A percentile compares a stretch with the other conserved stretches of the same genome.
These are phyloP conservation scores for Vanessa atalanta DNA, from an alignment of 1,140 invertebrate species.

Conservation along the genomic window DNA sequence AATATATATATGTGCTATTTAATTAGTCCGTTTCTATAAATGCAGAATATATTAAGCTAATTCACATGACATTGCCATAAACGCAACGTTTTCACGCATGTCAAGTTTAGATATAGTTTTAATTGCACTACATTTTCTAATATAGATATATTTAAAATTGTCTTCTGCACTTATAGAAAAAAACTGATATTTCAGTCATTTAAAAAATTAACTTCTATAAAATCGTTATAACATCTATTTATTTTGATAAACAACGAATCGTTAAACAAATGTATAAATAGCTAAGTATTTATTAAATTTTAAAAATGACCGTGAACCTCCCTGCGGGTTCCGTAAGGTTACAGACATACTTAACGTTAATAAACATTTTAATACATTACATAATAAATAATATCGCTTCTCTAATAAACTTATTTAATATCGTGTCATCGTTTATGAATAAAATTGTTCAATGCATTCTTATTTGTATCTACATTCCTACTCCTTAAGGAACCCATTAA, in stretches of 20 bases:
- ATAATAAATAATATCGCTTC: background rate
- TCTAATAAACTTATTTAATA: slow-evolving; percentile 27
- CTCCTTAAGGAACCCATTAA: slow-evolving; percentile 32
- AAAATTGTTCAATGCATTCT: background rate
- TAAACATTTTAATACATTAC: background rate
- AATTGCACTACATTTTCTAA: background rate
- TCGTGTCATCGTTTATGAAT: slow-evolving; percentile 32
- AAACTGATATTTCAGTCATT: background rate
- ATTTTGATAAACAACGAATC: background rate
- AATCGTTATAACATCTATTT: background rate
- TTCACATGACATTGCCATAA: background rate
- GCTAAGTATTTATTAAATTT: slow-evolving; percentile 1
- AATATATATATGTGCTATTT: background rate
- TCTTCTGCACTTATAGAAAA: slow-evolving; percentile 1
- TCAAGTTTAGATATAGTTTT: background rate
- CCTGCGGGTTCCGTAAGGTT: slow-evolving; percentile 12
- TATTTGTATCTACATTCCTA: slow-evolving; percentile 2
- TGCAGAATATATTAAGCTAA: background rate
- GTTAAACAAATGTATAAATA: slow-evolving; percentile 16
- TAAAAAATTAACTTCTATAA: background rate
- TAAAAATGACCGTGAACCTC: slow-evolving; percentile 22
- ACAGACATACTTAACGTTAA: background rate
- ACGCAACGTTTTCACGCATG: background rate
- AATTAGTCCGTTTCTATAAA: background rate
- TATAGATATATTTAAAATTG: background rate